These are phyloP conservation scores for Osmerus mordax DNA, from an alignment of 2,113 vertebrate species.

Conservation along the genomic window DNA sequence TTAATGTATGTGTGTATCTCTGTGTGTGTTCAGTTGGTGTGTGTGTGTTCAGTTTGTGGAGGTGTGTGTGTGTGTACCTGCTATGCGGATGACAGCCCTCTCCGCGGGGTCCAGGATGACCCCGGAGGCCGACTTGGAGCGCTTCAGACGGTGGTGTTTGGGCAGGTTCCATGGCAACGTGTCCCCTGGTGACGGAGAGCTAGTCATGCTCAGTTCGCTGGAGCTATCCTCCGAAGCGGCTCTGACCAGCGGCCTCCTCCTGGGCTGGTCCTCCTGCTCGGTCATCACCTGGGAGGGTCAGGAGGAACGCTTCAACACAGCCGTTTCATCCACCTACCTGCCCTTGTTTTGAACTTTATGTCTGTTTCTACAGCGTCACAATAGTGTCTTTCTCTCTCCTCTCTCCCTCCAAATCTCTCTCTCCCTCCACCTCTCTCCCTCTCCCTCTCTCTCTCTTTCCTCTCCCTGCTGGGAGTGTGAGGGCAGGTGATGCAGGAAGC, in stretches of 20 bases:
- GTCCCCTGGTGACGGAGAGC: conserved; percentile 78
- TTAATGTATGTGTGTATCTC: background rate
- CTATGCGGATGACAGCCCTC: conserved; percentile 86
- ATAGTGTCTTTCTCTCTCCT: background rate
- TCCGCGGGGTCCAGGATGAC: conserved; percentile 87
- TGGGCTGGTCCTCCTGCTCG: conserved; percentile 50
- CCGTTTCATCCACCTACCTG: background rate
- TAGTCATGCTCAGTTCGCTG: conserved; percentile 57
- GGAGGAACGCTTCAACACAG: background rate
- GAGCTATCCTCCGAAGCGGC: conserved; percentile 75
- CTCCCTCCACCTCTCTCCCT: no score
- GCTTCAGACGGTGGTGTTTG: conserved; percentile 84
- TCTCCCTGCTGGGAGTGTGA: no score
- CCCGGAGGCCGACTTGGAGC: conserved; percentile 75
- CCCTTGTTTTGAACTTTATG: no score
- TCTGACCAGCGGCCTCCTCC: conserved; percentile 63
- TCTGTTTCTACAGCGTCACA: background rate
- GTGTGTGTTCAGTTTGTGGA: background rate
- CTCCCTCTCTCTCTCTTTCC: no score
- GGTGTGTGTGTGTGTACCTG: conserved; percentile 69
- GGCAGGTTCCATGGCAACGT: conserved; percentile 92
- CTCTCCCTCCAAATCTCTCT: no score
- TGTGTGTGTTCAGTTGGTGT: no score
- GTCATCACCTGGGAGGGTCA: conserved; percentile 62
- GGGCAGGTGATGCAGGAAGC: conserved; percentile 28